Evolutionary conservation across 2,888 invertebrate species (phyloP).

Genomic region (Adelognathus sp.): DNA sequence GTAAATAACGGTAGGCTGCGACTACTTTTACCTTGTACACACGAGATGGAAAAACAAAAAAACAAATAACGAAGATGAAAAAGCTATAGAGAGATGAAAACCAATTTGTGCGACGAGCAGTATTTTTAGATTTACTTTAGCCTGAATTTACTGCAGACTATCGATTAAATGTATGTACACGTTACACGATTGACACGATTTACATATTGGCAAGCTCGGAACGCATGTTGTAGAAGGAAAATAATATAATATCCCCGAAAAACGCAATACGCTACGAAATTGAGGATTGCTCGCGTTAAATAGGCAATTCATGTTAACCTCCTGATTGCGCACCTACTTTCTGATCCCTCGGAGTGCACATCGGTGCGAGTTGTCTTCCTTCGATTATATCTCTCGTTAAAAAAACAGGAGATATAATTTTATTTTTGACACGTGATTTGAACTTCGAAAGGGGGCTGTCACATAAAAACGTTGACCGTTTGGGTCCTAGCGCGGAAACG

Average conservation of each 20-base stretch:
- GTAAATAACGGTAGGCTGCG: slow-evolving; percentile 56
- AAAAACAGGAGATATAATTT: no score
- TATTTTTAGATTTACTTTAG: slow-evolving; percentile 79
- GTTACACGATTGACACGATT: slow-evolving; percentile 51
- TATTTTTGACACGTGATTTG: no score
- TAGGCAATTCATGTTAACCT: no score
- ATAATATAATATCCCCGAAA: not conserved
- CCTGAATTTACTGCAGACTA: slow-evolving; percentile 73
- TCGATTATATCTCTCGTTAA: no score
- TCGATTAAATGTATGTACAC: slow-evolving; percentile 66
- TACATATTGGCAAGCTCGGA: slow-evolving; percentile 9
- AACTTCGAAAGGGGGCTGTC: no score
- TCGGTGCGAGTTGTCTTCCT: no score
- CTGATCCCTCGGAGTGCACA: no score
- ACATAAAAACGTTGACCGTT: no score
- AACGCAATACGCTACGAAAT: not conserved
- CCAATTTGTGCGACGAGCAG: slow-evolving; percentile 76
- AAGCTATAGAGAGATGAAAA: slow-evolving; percentile 43
- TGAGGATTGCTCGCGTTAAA: not conserved
- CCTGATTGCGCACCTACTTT: no score
- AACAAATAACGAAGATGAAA: slow-evolving; percentile 5
- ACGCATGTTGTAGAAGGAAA: not conserved
- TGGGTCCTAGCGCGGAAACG: no score
- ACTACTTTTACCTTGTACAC: slow-evolving; percentile 48
- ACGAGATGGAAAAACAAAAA: slow-evolving; percentile 51